phyloP scores from a whole-genome alignment of 2,113 vertebrate species.

The Leiothrix lutea region DNA sequence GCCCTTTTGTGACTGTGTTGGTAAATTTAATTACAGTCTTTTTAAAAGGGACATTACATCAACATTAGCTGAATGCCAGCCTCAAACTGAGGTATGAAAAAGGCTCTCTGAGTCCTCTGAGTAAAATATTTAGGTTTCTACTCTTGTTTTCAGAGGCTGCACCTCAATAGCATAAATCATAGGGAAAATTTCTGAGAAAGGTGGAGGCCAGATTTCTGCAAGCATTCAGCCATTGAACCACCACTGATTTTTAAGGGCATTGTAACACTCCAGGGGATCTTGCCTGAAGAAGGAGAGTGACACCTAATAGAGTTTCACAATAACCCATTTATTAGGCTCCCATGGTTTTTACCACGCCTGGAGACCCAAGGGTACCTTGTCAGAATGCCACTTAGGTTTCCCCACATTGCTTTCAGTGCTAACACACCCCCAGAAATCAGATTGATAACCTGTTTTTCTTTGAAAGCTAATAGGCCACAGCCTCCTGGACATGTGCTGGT shows the following conservation, averaged over 20 bases:
- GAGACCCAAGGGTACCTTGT: not conserved
- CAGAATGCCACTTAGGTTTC: not conserved
- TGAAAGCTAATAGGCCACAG: not conserved
- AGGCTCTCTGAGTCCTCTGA: not conserved
- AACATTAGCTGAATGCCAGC: not conserved
- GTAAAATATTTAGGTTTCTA: not conserved
- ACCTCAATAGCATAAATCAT: not conserved
- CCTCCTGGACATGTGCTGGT: not conserved
- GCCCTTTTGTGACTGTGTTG: not conserved
- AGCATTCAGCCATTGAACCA: not conserved
- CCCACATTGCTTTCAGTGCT: not conserved
- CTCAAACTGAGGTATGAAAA: not conserved
- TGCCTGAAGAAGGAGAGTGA: not conserved
- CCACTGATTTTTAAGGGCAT: not conserved
- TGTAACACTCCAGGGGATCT: not conserved
- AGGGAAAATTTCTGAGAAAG: not conserved
- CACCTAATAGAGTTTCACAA: not conserved
- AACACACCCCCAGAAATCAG: not conserved
- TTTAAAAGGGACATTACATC: constrained; percentile 31
- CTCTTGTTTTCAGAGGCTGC: not conserved
- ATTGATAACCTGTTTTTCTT: not conserved
- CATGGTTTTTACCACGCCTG: not conserved
- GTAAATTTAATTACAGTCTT: constrained; percentile 32
- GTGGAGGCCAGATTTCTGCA: not conserved
- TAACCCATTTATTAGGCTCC: not conserved